A percentile compares a stretch with the other conserved stretches of the same genome.
These are phyloP conservation scores for Apteryx owenii DNA, from an alignment of 2,113 vertebrate species.

Conservation along the genomic window DNA sequence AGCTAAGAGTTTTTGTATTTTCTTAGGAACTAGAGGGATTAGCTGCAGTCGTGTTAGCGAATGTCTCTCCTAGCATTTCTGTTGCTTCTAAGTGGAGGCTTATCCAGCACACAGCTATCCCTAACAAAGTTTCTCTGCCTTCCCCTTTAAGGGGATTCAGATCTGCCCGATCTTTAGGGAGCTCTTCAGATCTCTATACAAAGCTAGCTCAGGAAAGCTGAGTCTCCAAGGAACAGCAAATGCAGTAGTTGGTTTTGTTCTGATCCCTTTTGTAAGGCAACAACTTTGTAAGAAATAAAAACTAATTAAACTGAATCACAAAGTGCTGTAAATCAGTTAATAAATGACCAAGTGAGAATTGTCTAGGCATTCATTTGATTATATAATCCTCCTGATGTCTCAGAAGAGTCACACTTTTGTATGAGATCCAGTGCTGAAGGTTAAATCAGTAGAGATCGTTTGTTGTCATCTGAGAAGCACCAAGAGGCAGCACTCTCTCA, in stretches of 20 bases:
- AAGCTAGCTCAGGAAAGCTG: background rate
- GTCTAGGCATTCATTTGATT: background rate
- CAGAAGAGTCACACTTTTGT: background rate
- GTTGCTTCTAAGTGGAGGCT: background rate
- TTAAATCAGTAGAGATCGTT: background rate
- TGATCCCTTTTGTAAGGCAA: background rate
- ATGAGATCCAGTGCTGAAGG: background rate
- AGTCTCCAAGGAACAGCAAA: background rate
- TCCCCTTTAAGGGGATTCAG: background rate
- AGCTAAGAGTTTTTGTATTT: background rate
- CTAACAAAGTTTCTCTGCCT: background rate
- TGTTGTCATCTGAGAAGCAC: background rate
- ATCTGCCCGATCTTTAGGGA: background rate
- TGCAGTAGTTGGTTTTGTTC: background rate
- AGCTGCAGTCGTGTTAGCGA: background rate
- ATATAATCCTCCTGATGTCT: background rate
- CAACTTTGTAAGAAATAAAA: background rate
- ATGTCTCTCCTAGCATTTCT: background rate
- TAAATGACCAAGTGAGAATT: background rate
- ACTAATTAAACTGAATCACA: background rate
- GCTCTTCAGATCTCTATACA: background rate
- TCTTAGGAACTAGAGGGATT: background rate
- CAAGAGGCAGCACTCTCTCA: background rate
- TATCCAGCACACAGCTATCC: rapidly evolving
- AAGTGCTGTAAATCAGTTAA: background rate